Evolutionary conservation across 2,888 invertebrate genomes (phyloP).

Genomic region (Nomada hirtipes): DNA sequence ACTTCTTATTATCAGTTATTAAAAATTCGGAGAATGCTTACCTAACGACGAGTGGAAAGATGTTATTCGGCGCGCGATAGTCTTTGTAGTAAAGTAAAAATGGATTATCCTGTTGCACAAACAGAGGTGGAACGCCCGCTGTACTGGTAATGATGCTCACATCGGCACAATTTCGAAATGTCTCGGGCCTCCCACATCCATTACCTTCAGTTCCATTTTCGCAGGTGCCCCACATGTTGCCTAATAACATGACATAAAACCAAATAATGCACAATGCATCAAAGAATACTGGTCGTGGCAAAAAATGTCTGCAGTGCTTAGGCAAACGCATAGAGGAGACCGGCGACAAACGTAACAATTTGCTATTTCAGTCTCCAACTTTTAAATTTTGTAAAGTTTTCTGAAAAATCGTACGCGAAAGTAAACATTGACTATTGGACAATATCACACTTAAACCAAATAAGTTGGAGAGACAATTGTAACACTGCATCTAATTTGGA

Average conservation of each 20-base stretch:
- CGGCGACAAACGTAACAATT: too few species aligned
- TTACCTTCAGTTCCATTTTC: constrained; percentile 94
- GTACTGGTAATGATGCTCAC: constrained; percentile 92
- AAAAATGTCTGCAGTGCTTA: too few species aligned
- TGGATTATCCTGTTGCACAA: constrained; percentile 89
- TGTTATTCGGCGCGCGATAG: constrained; percentile 87
- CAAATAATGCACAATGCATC: too few species aligned
- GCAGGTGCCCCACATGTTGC: constrained; percentile 96
- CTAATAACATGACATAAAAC: constrained; percentile 81
- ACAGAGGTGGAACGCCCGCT: constrained; percentile 89
- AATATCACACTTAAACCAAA: too few species aligned
- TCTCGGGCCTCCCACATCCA: constrained; percentile 96
- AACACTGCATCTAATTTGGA: too few species aligned
- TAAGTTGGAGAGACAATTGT: too few species aligned
- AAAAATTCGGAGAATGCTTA: constrained; percentile 75
- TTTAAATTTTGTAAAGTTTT: too few species aligned
- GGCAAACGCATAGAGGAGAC: too few species aligned
- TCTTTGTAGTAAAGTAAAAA: constrained; percentile 91
- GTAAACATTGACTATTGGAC: too few species aligned
- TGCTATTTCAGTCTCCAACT: too few species aligned
- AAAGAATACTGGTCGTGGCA: too few species aligned
- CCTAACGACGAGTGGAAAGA: constrained; percentile 92
- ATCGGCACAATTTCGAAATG: constrained; percentile 96
- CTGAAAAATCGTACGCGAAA: too few species aligned
- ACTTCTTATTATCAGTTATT: neutral